phyloP scores from a whole-genome alignment of 2,888 invertebrate species.

The Nemapogon koenigi region DNA sequence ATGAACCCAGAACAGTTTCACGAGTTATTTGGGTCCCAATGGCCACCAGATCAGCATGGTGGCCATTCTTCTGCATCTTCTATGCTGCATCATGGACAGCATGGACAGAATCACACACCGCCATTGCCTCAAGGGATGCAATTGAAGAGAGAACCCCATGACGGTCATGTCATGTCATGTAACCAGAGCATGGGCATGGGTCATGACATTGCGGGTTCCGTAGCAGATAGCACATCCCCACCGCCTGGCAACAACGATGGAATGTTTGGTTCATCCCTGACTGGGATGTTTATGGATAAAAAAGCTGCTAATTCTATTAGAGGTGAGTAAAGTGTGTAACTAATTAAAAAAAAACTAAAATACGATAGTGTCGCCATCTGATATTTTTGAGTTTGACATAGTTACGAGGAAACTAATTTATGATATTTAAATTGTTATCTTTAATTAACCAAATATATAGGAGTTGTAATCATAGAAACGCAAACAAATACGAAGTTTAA shows the following conservation, averaged over 20 bases:
- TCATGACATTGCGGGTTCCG: constrained; percentile 38
- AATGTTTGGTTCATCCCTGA: constrained; percentile 50
- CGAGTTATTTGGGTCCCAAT: constrained; percentile 56
- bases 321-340: too few relatives aligned
- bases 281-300: constrained; percentile 62
- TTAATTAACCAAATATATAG: too few relatives aligned
- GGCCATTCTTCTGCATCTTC: constrained; percentile 53
- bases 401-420: too few relatives aligned
- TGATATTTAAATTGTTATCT: too few relatives aligned
- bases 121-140: constrained; percentile 37
- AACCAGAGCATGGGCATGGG: constrained; percentile 41
- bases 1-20: constrained; percentile 59
- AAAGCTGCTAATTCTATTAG: constrained; percentile 71
- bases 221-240: constrained; percentile 68
- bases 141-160: constrained; percentile 47
- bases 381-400: too few relatives aligned
- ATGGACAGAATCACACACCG: constrained; percentile 20
- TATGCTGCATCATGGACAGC: constrained; percentile 40
- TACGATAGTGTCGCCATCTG: too few relatives aligned
- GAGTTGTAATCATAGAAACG: too few relatives aligned
- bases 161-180: constrained; percentile 37
- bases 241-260: constrained; percentile 53
- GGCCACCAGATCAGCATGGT: constrained; percentile 59
- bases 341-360: too few relatives aligned
- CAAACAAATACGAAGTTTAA: too few relatives aligned